Percentiles rank a stretch among this genome's conserved stretches.
These are phyloP conservation scores for Neolamprologus sp. DNA, from an alignment of 2,113 vertebrate genomes.

Conservation along the genomic window DNA sequence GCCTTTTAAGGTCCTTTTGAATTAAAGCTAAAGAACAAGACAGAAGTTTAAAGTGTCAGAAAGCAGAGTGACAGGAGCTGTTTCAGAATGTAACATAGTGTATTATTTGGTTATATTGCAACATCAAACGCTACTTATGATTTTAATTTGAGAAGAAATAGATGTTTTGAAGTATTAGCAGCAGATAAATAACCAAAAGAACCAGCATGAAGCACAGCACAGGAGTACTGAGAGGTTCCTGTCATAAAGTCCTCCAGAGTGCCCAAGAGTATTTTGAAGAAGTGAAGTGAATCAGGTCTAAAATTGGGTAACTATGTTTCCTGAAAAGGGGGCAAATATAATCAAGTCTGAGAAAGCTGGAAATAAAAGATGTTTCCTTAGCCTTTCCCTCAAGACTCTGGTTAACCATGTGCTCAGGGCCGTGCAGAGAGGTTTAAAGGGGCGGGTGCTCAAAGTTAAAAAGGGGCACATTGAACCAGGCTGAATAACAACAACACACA, in stretches of 20 bases:
- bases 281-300: background rate
- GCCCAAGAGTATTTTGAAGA: background rate
- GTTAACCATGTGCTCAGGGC: background rate
- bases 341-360: background rate
- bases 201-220: background rate
- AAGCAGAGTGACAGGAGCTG: background rate
- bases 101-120: background rate
- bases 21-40: background rate
- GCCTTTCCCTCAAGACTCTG: background rate
- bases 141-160: background rate
- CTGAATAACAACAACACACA: no score
- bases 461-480: no score
- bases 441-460: no score
- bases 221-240: background rate
- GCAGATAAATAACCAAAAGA: background rate
- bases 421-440: no score
- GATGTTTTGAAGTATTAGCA: background rate
- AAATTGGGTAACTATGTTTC: background rate
- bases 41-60: background rate
- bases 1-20: background rate
- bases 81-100: accelerated
- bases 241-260: background rate
- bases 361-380: background rate
- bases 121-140: background rate
- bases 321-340: background rate